phyloP scores from a whole-genome alignment of 2,797 vertebrate species.

The Decapterus maruadsi region DNA sequence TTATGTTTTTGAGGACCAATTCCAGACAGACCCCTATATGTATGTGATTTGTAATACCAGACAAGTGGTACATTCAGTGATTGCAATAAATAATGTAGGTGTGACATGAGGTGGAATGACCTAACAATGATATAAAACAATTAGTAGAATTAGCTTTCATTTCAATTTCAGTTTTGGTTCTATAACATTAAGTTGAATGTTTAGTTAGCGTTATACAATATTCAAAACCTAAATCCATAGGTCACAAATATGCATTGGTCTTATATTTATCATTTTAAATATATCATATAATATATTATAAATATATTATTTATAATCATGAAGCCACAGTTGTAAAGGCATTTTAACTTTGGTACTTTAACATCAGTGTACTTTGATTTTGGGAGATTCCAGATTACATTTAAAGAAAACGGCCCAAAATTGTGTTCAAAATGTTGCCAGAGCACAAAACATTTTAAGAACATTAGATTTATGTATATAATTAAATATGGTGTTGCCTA shows the following conservation, averaged over 20 bases:
- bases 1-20: not conserved
- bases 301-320: too few species aligned
- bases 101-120: not conserved
- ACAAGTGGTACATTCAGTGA: not conserved
- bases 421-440: not conserved
- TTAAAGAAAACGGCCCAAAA: not conserved
- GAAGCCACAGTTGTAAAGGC: too few species aligned
- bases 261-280: too few species aligned
- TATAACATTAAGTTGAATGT: too few species aligned
- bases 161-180: too few species aligned
- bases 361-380: too few species aligned
- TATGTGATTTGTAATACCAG: not conserved
- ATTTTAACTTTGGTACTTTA: not conserved
- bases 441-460: not conserved
- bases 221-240: too few species aligned
- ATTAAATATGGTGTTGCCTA: too few species aligned
- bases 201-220: too few species aligned
- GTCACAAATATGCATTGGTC: not conserved
- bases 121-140: not conserved
- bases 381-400: not conserved
- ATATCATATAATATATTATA: too few species aligned
- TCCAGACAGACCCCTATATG: not conserved
- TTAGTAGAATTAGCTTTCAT: too few species aligned
- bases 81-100: not conserved
- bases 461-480: not conserved